A percentile compares a stretch with the other conserved stretches of the same genome.
Conservation (phyloP, 1,140 invertebrate species). For the Ceratosolen solmsi region DNA sequence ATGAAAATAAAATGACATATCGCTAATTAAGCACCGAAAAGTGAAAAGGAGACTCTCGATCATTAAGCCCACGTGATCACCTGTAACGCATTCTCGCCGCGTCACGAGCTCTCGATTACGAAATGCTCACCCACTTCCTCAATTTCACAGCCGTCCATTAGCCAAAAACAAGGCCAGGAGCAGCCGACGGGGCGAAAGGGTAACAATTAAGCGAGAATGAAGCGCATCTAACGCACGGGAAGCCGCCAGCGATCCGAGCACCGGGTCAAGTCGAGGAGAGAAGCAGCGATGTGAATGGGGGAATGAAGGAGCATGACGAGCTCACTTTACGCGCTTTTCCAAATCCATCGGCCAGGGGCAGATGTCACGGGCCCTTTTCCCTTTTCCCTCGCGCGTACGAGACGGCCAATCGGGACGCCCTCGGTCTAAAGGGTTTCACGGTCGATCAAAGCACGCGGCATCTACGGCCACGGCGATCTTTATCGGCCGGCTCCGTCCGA, state of each 20-base stretch:
- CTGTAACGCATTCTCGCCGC: neutral
- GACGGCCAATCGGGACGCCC: neutral
- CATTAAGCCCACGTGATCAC: neutral
- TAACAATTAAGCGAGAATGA: neutral
- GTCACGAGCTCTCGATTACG: slow-evolving; percentile 4
- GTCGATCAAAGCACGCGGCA: neutral
- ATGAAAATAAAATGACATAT: slow-evolving; percentile 1
- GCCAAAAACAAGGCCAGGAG: neutral
- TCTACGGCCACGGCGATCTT: neutral
- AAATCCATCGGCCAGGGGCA: neutral
- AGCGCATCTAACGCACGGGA: neutral
- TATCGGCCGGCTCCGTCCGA: neutral
- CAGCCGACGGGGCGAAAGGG: neutral
- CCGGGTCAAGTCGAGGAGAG: no score
- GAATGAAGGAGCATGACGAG: neutral
- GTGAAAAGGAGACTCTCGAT: neutral
- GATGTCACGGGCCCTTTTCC: neutral
- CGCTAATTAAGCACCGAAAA: neutral
- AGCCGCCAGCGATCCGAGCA: neutral
- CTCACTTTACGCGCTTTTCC: neutral
- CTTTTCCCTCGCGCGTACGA: no score
- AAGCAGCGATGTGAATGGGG: no score
- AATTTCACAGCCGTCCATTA: slow-evolving; percentile 10
- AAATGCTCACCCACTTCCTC: slow-evolving; percentile 3
- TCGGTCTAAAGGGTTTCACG: neutral